Percentiles rank a stretch among this genome's conserved stretches.
Conservation (phyloP, 2,113 vertebrate genomes). For the Piprites chloris region DNA sequence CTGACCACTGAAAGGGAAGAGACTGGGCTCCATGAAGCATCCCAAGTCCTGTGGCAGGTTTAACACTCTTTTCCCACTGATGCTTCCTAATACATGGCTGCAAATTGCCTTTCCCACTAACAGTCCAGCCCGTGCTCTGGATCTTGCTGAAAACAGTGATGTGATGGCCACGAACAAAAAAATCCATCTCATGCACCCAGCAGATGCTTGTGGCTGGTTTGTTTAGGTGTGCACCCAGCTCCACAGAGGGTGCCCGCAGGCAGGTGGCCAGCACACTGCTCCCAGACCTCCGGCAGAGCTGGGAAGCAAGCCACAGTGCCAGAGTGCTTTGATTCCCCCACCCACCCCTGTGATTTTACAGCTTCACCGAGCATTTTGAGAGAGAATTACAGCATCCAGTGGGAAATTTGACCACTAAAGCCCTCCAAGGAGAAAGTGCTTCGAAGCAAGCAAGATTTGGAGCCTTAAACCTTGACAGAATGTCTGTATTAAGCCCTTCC, state of each 20-base stretch:
- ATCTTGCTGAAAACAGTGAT: not conserved
- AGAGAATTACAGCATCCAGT: conserved; percentile 51
- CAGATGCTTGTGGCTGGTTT: not conserved
- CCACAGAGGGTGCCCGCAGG: not conserved
- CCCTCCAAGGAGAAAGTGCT: conserved; percentile 62
- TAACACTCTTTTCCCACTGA: not conserved
- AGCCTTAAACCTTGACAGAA: conserved; percentile 65
- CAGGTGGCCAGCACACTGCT: not conserved
- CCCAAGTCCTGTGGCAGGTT: not conserved
- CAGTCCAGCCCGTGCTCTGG: not conserved
- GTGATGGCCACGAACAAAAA: not conserved
- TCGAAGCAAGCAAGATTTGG: conserved; percentile 49
- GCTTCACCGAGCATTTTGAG: conserved; percentile 12
- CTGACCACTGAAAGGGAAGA: not conserved
- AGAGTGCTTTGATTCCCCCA: not conserved
- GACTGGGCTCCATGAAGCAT: not conserved
- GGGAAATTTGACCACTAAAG: conserved; percentile 62
- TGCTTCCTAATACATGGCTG: not conserved
- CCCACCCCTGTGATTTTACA: not conserved
- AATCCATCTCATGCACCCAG: not conserved
- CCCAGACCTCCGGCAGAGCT: not conserved
- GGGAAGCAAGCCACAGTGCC: not conserved
- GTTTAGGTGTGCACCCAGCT: not conserved
- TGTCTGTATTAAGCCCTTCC: conserved; percentile 52
- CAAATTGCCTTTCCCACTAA: not conserved